Evolutionary conservation across 2,888 invertebrate genomes (phyloP).

Genomic region (Acrocyrtus sp.): DNA sequence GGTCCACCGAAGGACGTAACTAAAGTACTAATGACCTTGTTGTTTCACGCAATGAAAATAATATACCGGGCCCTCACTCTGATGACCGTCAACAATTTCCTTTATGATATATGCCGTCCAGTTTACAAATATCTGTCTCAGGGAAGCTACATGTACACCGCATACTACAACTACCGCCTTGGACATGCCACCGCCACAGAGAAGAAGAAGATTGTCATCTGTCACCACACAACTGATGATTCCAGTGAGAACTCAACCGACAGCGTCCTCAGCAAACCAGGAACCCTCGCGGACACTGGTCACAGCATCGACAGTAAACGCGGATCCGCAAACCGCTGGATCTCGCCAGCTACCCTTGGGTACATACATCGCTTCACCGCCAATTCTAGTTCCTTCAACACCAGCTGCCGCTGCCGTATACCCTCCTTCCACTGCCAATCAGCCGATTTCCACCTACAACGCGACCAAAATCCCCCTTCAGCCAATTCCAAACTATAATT

Average conservation of each 20-base stretch:
- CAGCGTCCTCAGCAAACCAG: slow-evolving; percentile 20
- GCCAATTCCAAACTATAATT: slow-evolving; percentile 45
- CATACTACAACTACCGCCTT: slow-evolving; percentile 51
- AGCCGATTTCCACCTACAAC: slow-evolving; percentile 39
- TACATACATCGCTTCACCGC: slow-evolving; percentile 17
- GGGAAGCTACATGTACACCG: slow-evolving; percentile 57
- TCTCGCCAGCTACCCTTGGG: slow-evolving; percentile 5
- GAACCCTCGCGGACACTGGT: slow-evolving; percentile 10
- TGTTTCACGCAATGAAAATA: slow-evolving; percentile 55
- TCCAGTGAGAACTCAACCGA: slow-evolving; percentile 11
- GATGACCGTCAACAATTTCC: slow-evolving; percentile 59
- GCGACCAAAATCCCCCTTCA: slow-evolving; percentile 48
- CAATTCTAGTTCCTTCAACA: slow-evolving; percentile 21
- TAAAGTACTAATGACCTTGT: slow-evolving; percentile 49
- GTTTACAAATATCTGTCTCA: slow-evolving; percentile 56
- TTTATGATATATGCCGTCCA: slow-evolving; percentile 58
- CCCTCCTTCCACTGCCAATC: slow-evolving; percentile 21
- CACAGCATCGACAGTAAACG: slow-evolving; percentile 7
- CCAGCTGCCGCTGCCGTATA: slow-evolving; percentile 19
- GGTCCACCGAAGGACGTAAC: slow-evolving; percentile 49
- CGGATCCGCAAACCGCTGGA: neutral
- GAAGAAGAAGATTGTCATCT: slow-evolving; percentile 48
- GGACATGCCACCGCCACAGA: slow-evolving; percentile 47
- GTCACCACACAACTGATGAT: slow-evolving; percentile 37
- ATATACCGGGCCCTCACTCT: slow-evolving; percentile 55